Conservation (phyloP, 2,888 invertebrate genomes). For the Sipha maydis region DNA sequence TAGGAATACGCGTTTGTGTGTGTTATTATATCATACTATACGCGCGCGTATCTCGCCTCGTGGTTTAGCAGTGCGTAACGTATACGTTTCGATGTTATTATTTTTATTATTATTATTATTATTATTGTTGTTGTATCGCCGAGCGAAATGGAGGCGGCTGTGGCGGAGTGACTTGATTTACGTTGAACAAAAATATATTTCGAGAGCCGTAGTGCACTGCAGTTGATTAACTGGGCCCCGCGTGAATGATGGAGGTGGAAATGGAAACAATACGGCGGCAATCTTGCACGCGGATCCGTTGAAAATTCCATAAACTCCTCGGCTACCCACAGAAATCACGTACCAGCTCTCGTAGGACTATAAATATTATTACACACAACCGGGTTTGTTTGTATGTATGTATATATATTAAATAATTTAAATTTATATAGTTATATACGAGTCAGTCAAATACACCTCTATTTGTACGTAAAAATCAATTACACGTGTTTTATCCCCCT, state of each 20-base stretch:
- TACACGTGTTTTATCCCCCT: background rate
- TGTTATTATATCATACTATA: background rate
- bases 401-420: background rate
- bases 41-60: background rate
- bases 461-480: conserved; percentile 34
- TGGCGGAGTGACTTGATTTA: background rate
- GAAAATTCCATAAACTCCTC: conserved; percentile 15
- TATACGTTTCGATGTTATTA: background rate
- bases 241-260: background rate
- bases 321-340: conserved; percentile 18
- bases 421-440: too few species aligned
- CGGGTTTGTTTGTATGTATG: background rate
- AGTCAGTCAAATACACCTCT: background rate
- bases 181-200: background rate
- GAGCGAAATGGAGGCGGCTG: background rate
- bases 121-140: background rate
- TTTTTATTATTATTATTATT: background rate
- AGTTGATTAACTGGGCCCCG: conserved; percentile 8
- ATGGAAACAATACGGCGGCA: conserved; percentile 21
- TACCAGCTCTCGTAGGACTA: background rate
- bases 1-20: background rate
- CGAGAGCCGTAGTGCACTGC: background rate
- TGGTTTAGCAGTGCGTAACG: too few species aligned
- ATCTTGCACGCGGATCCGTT: conserved; percentile 14
- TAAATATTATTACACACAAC: conserved; percentile 2